Percentiles rank a stretch among this genome's conserved stretches.
Evolutionary conservation across 2,888 invertebrate species (phyloP).

Genomic region (Alentia gelatinosa): DNA sequence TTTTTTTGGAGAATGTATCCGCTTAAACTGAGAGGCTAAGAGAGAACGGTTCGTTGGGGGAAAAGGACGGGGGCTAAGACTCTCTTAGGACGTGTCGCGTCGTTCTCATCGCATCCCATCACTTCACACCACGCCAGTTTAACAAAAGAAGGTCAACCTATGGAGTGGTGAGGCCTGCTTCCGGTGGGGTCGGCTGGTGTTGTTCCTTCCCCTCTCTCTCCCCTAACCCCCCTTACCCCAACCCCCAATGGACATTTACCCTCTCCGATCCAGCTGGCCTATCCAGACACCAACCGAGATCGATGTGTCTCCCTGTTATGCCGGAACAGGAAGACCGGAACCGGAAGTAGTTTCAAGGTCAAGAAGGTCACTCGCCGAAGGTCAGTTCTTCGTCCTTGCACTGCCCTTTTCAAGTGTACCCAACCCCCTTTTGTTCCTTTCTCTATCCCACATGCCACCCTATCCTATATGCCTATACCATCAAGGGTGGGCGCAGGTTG

Average conservation of each 20-base stretch:
- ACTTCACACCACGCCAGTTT: too few species aligned
- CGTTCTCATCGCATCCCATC: too few species aligned
- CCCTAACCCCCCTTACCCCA: neutral
- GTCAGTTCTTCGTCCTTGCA: neutral
- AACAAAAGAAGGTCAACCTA: too few species aligned
- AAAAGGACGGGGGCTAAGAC: too few species aligned
- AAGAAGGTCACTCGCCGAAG: neutral
- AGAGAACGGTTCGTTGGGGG: too few species aligned
- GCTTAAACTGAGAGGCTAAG: too few species aligned
- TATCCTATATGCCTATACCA: neutral
- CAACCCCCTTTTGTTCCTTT: neutral
- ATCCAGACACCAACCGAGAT: neutral
- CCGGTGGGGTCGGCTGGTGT: too few species aligned
- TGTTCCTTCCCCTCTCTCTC: neutral
- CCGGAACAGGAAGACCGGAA: neutral
- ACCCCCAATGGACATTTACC: neutral
- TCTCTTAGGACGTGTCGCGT: too few species aligned
- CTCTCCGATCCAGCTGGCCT: neutral
- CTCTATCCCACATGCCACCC: neutral
- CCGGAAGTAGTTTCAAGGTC: constrained; percentile 3
- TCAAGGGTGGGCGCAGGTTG: neutral
- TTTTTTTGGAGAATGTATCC: too few species aligned
- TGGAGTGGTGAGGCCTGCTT: too few species aligned
- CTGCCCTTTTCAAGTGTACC: neutral
- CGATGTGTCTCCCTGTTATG: neutral